Evolutionary conservation across 1,140 invertebrate species (phyloP), one percentile per base, ranked within the genome.

Genomic region (Pseudomyrmex flavicornis): DNA sequence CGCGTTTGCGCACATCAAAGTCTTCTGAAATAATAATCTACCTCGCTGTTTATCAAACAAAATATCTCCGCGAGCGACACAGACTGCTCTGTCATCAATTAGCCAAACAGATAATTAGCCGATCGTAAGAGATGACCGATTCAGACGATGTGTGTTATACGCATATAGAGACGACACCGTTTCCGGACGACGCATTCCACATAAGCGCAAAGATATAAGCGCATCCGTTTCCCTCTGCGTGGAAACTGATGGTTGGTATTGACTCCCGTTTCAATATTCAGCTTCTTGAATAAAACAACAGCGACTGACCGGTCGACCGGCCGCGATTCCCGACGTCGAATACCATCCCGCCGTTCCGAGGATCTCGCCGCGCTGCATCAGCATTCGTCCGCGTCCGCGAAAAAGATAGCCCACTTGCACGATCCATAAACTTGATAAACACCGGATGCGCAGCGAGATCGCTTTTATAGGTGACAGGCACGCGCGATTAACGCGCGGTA

Each of bases 231-330:
- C 58, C 73, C 68, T 44, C 12, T 59, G 58, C 44, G 62, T 59
- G 73, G 75, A 88, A 88, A 82, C 87, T 77, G 77, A 74, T 85
- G 62, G 44, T n/a, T 52, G 83, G 68, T 88, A 88, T 88, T 85
- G 87, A 88, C 86, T 88, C 75, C 70, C 77, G 86, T 83, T 88
- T 88, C 87, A 83, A 88, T 88, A 88, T 88, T 88, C 87, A 88
- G 77, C 87, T 88, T 88, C 87, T 88, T 88, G 87, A 88, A 88
- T 88, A 88, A 88, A 88, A 88, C 87, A 88, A 88, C 83, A 87
- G 87, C 58, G 52, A 70, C 75, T 85, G 80, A 68, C 86, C 85
- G 48, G 46, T 59, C 69, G 46, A n/a, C 46, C 65, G 54, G 46
- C 48, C 63, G 76, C 59, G 58, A 56, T 68, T 22, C 61, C n/a